Evolutionary conservation across 2,797 vertebrate genomes (phyloP).

Genomic region (Tokudaia tokunoshimensis): DNA sequence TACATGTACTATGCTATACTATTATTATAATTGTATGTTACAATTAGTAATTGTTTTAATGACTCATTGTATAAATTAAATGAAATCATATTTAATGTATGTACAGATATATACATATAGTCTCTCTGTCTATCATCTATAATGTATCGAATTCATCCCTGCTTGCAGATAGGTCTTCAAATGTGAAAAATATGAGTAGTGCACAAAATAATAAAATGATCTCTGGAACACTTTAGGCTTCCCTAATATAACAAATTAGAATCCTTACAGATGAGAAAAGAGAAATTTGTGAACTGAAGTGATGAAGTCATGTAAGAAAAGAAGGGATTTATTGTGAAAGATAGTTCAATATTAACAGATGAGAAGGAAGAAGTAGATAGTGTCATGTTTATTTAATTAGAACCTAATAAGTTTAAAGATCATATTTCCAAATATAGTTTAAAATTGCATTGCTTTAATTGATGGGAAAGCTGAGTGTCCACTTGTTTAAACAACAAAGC

Average conservation of each 20-base stretch:
- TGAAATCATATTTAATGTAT: too few species aligned
- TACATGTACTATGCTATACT: background rate
- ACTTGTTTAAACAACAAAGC: background rate
- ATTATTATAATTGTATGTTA: background rate
- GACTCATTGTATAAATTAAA: background rate
- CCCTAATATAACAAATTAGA: background rate
- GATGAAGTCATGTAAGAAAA: background rate
- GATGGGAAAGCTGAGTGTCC: background rate
- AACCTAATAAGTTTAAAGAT: background rate
- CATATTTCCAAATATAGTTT: background rate
- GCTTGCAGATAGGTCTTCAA: background rate
- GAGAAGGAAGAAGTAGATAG: background rate
- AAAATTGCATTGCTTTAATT: background rate
- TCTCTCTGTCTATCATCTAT: background rate
- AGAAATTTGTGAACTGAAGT: background rate
- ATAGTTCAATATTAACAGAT: background rate
- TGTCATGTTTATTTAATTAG: background rate
- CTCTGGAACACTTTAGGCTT: background rate
- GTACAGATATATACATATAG: background rate
- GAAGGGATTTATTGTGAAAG: background rate
- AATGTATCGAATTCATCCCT: background rate
- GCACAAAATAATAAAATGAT: background rate
- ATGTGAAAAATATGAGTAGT: background rate
- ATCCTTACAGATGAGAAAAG: background rate
- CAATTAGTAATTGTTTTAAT: background rate